phyloP scores from a whole-genome alignment of 1,140 invertebrate species.

The Armadillidium nasatum region DNA sequence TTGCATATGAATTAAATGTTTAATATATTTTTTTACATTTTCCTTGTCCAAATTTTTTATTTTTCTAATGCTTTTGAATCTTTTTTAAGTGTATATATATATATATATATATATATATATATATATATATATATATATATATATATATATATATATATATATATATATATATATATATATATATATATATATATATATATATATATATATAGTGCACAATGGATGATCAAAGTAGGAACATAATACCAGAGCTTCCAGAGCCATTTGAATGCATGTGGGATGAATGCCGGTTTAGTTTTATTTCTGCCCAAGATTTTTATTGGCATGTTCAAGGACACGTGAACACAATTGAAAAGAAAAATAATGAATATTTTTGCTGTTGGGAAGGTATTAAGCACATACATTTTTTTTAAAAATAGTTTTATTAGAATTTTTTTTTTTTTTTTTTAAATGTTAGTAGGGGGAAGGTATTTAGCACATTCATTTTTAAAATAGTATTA shows the following conservation, averaged over 20 bases:
- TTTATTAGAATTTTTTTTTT: no score
- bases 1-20: no score
- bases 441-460: no score
- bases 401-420: no score
- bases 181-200: neutral
- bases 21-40: no score
- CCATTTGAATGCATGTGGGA: conserved; percentile 38
- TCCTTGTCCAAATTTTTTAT: no score
- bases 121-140: neutral
- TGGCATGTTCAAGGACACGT: conserved; percentile 36
- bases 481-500: no score
- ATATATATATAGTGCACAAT: conserved; percentile 25
- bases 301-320: conserved; percentile 34
- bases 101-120: neutral
- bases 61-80: no score
- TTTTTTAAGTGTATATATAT: no score
- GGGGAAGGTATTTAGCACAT: conserved; percentile 25
- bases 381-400: conserved; percentile 27
- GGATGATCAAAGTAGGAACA: conserved; percentile 29
- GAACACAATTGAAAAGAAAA: neutral
- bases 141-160: neutral
- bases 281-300: conserved; percentile 27
- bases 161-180: neutral
- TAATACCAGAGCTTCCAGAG: conserved; percentile 40
- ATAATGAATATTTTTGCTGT: conserved; percentile 7